Percentiles rank a stretch among this genome's conserved stretches.
Conservation (phyloP, 2,113 vertebrate species). For the Cyprinus carpio region DNA sequence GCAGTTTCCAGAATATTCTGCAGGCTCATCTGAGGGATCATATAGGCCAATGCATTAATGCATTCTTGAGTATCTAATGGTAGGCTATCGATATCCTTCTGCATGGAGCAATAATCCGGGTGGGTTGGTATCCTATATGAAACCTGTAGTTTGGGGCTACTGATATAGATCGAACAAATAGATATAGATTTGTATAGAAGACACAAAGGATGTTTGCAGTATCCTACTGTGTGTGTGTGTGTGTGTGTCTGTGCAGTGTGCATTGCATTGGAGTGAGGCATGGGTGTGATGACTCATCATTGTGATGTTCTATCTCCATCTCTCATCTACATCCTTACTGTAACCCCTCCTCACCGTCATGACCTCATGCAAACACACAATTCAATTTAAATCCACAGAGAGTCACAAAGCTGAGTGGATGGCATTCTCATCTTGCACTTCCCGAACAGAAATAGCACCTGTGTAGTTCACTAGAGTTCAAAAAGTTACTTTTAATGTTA, state of each 20-base stretch:
- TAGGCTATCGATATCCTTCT: not conserved
- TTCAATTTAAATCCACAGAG: not conserved
- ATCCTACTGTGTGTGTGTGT: not conserved
- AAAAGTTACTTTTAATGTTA: slow-evolving; percentile 38
- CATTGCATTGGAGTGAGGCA: slow-evolving; percentile 6
- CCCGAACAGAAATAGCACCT: not conserved
- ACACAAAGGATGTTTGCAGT: not conserved
- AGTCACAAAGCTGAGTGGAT: not conserved
- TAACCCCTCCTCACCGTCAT: slow-evolving; percentile 50
- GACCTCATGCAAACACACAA: slow-evolving; percentile 42
- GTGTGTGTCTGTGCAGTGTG: not conserved
- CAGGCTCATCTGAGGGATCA: not conserved
- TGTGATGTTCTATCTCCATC: slow-evolving; percentile 30
- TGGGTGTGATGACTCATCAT: slow-evolving; percentile 62
- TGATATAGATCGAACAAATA: not conserved
- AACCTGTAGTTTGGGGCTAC: not conserved
- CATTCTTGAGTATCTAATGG: not conserved
- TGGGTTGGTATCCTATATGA: not conserved
- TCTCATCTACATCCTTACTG: slow-evolving; percentile 64
- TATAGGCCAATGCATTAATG: not conserved
- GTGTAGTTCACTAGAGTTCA: not conserved
- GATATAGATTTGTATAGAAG: no score
- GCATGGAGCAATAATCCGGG: not conserved
- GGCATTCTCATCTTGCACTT: not conserved
- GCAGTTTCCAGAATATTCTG: not conserved